A percentile compares a stretch with the other conserved stretches of the same genome.
phyloP scores from a whole-genome alignment of 2,113 vertebrate genomes.

The Nerophis lumbriciformis region DNA sequence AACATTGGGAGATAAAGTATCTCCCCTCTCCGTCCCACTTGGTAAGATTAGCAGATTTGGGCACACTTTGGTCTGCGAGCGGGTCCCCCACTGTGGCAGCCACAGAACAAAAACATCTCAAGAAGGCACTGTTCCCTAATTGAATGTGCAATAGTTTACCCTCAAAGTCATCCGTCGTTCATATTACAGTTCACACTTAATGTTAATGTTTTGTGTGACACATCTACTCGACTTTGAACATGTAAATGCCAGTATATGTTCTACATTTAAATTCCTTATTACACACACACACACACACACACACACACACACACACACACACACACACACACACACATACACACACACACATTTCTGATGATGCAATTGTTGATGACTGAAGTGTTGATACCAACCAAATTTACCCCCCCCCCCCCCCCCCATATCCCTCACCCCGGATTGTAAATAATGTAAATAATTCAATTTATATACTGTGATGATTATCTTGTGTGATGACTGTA shows the following conservation, averaged over 20 bases:
- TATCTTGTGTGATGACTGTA: no score
- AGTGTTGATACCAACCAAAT: no score
- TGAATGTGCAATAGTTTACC: conserved; percentile 96
- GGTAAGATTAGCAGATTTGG: conserved; percentile 98
- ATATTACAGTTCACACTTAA: conserved; percentile 91
- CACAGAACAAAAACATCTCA: conserved; percentile 94
- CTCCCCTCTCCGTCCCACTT: conserved; percentile 80
- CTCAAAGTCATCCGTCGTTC: conserved; percentile 89
- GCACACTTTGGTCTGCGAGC: conserved; percentile 91
- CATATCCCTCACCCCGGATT: no score
- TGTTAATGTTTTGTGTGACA: conserved; percentile 81
- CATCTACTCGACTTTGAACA: conserved; percentile 62
- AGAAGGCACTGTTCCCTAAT: conserved; percentile 94
- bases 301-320: no score
- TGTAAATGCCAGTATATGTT: not conserved
- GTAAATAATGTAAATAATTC: no score
- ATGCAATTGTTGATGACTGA: no score
- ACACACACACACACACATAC: no score
- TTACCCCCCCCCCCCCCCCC: no score
- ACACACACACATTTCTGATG: no score
- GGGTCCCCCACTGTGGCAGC: conserved; percentile 78
- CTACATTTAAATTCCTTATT: not conserved
- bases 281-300: no score
- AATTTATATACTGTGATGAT: no score
- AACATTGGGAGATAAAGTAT: conserved; percentile 37